phyloP scores from a whole-genome alignment of 2,113 vertebrate species.

The Hyla sarda region DNA sequence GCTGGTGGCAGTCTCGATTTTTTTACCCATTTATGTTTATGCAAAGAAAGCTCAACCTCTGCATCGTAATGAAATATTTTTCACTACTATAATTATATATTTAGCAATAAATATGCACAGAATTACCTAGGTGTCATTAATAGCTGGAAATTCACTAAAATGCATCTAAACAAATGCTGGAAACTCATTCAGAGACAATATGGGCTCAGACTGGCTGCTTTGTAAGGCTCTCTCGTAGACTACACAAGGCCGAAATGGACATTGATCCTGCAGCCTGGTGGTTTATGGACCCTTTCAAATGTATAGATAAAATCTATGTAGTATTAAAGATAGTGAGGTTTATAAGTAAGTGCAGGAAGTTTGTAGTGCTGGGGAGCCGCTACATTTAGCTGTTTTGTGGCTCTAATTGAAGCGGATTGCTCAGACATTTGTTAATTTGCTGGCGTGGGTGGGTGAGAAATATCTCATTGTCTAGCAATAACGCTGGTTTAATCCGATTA shows the following conservation, averaged over 20 bases:
- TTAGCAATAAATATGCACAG: not conserved
- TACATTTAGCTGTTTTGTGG: not conserved
- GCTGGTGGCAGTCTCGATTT: too few relatives aligned
- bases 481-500: slow-evolving; percentile 10
- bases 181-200: not conserved
- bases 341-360: not conserved
- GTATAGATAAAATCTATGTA: not conserved
- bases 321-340: not conserved
- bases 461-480: slow-evolving; percentile 28
- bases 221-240: not conserved
- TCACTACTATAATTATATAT: not conserved
- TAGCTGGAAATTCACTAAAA: not conserved
- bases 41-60: too few relatives aligned
- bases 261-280: not conserved
- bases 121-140: not conserved
- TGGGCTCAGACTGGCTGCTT: not conserved
- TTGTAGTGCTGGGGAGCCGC: not conserved
- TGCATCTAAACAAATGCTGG: not conserved
- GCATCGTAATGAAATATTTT: too few relatives aligned
- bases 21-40: too few relatives aligned
- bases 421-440: slow-evolving; percentile 19
- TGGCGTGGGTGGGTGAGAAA: slow-evolving; percentile 17
- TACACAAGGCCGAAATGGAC: not conserved
- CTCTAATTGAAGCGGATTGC: slow-evolving; percentile 20
- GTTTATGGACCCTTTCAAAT: slow-evolving; percentile 13